Evolutionary conservation across 2,113 vertebrate genomes (phyloP), one percentile per base, ranked within the genome.

Genomic region (Ramphastos sulfuratus): DNA sequence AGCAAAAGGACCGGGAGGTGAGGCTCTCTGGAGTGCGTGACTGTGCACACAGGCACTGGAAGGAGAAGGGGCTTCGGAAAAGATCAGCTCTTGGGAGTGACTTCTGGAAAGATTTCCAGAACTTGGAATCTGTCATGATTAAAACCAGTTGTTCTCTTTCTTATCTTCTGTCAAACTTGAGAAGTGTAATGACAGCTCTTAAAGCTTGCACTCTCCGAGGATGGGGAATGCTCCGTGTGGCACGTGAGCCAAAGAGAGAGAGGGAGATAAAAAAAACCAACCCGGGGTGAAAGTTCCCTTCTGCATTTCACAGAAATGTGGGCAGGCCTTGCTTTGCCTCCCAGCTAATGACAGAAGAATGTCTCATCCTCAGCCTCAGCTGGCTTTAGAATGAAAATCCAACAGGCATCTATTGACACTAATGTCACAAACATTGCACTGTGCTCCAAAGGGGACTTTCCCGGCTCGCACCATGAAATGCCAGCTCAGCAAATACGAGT

Each of bases 151-250:
- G 91, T 85, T 91, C 63, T 11, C 65, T 91, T 89, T 76, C 92
- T 95, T 96, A 96, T 96, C 94, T 92, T 94, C 91, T 92, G 93
- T 96, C 94, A 95, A 75, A 92, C 83, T 85, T 92, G 93, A 96
- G 87, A 91, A 94, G 89, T 95, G 90, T 94, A 96, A 92, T 78
- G 94, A 96, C 95, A 96, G 94, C 91, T 95, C 89, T 90, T 96
- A 81, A 94, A 94, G 93, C 94, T 94, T 15, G 18, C 79, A 59
- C 94, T 96, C 93, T 85, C 85, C 16, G 14, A 88, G 90, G 94
- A 91, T 90, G 87, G 79, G 89, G 91, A 96, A 94, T 90, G 87
- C 91, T 96, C 89, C 71, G 91, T 75, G 87, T 77, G 93, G 93
- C 95, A 94, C 82, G 58, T 90, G 94, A 96, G 93, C 87, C 82